A percentile compares a stretch with the other conserved stretches of the same genome.
These are phyloP conservation scores for Drosophila colorata DNA, from an alignment of 2,888 invertebrate genomes.

Conservation along the genomic window DNA sequence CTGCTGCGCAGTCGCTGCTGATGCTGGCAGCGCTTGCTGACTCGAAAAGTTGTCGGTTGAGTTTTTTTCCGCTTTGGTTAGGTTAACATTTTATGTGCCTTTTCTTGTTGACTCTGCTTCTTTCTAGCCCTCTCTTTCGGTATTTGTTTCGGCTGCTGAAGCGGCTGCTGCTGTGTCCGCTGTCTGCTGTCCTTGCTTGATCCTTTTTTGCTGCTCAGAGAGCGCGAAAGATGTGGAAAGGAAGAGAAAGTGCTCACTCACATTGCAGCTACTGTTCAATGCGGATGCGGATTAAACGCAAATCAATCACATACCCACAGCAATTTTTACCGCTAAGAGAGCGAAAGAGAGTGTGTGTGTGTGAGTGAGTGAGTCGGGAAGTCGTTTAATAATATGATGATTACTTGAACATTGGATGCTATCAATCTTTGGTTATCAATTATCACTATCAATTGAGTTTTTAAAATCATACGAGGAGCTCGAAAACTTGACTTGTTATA, in stretches of 20 bases:
- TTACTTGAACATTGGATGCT: too few relatives aligned
- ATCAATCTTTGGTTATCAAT: neutral
- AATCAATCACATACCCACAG: slow-evolving; percentile 19
- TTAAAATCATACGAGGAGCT: too few relatives aligned
- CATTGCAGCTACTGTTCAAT: neutral
- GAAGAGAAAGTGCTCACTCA: slow-evolving; percentile 16
- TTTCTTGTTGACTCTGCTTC: slow-evolving; percentile 56
- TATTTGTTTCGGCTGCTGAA: slow-evolving; percentile 16
- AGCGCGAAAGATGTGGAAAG: slow-evolving; percentile 1
- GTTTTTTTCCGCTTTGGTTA: slow-evolving; percentile 61
- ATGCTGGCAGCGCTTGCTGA: slow-evolving; percentile 43
- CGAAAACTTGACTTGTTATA: too few relatives aligned
- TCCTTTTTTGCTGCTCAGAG: slow-evolving; percentile 29
- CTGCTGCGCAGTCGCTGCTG: slow-evolving; percentile 25
- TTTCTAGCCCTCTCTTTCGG: slow-evolving; percentile 23
- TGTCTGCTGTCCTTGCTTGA: slow-evolving; percentile 41
- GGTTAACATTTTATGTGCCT: slow-evolving; percentile 70
- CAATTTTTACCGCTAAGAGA: slow-evolving; percentile 2
- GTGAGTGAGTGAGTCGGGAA: neutral
- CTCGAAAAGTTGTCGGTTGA: slow-evolving; percentile 74
- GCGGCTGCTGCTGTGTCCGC: slow-evolving; percentile 8
- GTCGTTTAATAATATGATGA: too few relatives aligned
- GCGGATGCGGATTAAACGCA: slow-evolving; percentile 13
- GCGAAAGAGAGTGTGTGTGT: neutral
- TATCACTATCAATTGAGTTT: too few relatives aligned